A percentile compares a stretch with the other conserved stretches of the same genome.
Conservation (phyloP, 2,113 vertebrate genomes). For the Thinocorus orbignyianus region DNA sequence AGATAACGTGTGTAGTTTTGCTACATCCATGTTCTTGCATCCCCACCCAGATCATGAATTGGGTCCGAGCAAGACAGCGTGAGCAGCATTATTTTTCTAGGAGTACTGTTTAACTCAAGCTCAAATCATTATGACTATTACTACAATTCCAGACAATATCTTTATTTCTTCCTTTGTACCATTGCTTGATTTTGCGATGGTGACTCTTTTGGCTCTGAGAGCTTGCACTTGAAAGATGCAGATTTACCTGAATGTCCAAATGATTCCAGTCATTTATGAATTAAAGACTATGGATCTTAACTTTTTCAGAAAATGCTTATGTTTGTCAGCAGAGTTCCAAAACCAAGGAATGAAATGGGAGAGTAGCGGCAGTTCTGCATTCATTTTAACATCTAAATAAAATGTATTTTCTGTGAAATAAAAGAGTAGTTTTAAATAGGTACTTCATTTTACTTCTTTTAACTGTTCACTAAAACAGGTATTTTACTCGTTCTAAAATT, state of each 20-base stretch:
- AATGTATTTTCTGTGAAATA: background rate
- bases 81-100: background rate
- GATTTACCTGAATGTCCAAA: background rate
- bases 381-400: slow-evolving; percentile 8
- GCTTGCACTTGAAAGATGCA: background rate
- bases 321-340: slow-evolving; percentile 55
- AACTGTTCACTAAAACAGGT: slow-evolving; percentile 75
- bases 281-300: background rate
- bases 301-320: background rate
- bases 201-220: background rate
- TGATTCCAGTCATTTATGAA: background rate
- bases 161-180: background rate
- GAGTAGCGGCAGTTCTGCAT: background rate
- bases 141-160: background rate
- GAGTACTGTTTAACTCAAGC: background rate
- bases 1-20: background rate
- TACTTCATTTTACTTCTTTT: slow-evolving; percentile 20
- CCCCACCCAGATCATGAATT: background rate
- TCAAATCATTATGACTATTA: background rate
- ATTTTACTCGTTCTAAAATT: slow-evolving; percentile 63
- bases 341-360: slow-evolving; percentile 65
- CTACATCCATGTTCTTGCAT: background rate
- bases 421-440: background rate
- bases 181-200: background rate
- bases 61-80: background rate